Percentiles rank a stretch among this genome's conserved stretches.
phyloP scores from a whole-genome alignment of 2,113 vertebrate genomes.

The Orthonyx spaldingii region DNA sequence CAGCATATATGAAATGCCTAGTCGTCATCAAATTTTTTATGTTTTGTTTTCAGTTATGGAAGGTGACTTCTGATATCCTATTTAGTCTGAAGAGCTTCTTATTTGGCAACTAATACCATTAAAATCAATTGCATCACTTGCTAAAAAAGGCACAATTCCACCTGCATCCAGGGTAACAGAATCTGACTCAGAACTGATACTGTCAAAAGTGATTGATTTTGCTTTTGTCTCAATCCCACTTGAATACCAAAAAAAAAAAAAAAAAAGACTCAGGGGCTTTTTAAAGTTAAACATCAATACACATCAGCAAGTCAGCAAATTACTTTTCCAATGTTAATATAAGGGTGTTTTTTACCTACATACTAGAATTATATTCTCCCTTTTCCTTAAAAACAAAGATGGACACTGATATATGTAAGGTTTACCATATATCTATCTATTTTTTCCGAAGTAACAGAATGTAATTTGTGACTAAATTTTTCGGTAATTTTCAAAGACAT shows the following conservation, averaged over 20 bases:
- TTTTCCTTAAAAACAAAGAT: not conserved
- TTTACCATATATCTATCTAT: not conserved
- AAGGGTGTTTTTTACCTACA: not conserved
- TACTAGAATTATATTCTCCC: not conserved
- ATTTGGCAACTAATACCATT: not conserved
- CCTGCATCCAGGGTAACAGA: not conserved
- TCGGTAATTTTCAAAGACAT: not conserved
- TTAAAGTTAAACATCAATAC: not conserved
- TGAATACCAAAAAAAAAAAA: not conserved
- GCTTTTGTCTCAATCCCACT: not conserved
- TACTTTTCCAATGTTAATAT: not conserved
- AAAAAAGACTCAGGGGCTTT: not conserved
- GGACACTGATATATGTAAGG: not conserved
- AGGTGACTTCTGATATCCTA: not conserved
- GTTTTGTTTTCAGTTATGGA: not conserved
- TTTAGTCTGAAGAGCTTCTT: not conserved
- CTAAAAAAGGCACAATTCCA: not conserved
- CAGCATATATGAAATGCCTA: not conserved
- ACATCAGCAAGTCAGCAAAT: not conserved
- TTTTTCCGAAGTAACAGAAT: not conserved
- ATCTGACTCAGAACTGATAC: not conserved
- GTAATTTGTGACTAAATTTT: not conserved
- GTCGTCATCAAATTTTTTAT: not conserved
- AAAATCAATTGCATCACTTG: constrained; percentile 12
- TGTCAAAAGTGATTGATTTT: constrained; percentile 16